These are phyloP conservation scores for Pycnonotus jocosus DNA, from an alignment of 2,113 vertebrate genomes.

Conservation along the genomic window DNA sequence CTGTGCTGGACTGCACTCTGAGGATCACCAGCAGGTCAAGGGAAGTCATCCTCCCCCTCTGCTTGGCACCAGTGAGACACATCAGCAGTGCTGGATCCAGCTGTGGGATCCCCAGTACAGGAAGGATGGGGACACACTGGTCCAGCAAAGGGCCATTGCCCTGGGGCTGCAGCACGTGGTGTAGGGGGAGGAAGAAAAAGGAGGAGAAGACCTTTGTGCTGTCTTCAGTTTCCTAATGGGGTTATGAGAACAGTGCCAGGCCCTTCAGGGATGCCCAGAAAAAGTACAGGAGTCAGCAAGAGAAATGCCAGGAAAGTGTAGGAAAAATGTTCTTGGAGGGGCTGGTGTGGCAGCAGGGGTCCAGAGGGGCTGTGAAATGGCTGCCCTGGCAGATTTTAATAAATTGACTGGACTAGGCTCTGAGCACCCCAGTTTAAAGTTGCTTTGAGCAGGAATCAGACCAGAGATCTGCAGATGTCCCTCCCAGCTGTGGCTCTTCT, in stretches of 20 bases:
- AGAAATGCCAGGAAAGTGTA: neutral
- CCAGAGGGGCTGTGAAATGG: neutral
- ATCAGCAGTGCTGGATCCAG: neutral
- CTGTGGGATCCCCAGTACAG: neutral
- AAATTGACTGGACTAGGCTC: neutral
- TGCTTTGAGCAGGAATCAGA: neutral
- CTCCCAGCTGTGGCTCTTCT: neutral
- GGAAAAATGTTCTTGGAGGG: neutral
- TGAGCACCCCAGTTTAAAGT: neutral
- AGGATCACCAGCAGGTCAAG: neutral
- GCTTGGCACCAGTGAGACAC: neutral
- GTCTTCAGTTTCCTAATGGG: neutral
- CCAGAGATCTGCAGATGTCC: neutral
- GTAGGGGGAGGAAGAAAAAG: neutral
- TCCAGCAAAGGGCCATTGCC: neutral
- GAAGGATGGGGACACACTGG: neutral
- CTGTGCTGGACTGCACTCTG: neutral
- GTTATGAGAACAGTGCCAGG: neutral
- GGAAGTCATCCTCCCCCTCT: neutral
- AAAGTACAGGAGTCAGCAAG: neutral
- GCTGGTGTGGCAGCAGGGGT: neutral
- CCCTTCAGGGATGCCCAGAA: neutral
- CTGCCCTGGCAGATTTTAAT: neutral
- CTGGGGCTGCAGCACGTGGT: rapidly evolving
- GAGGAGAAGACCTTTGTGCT: neutral